Evolutionary conservation across 35 echinoderm and acorn worm genomes (phyloP).

Genomic region (Strongylocentrotus purpuratus): DNA sequence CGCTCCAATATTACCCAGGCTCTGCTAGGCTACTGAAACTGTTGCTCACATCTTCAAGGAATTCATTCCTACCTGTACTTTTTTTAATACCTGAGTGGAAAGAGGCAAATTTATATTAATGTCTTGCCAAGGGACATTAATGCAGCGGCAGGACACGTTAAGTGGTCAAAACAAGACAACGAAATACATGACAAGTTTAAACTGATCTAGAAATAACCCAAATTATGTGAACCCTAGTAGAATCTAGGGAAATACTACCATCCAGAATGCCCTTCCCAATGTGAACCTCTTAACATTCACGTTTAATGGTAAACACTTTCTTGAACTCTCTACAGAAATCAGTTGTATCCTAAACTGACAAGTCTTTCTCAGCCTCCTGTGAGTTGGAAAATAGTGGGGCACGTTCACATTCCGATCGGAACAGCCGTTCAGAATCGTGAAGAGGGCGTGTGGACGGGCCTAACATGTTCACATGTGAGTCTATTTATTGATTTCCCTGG

Average conservation of each 20-base stretch:
- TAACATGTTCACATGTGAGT: slow-evolving; percentile 11
- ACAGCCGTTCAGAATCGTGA: not conserved
- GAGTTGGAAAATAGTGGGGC: not conserved
- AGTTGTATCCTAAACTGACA: not conserved
- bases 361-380: not conserved
- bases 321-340: not conserved
- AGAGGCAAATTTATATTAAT: no score
- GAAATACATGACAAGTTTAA: no score
- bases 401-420: not conserved
- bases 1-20: no score
- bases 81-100: no score
- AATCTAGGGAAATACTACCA: not conserved
- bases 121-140: no score
- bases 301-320: not conserved
- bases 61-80: no score
- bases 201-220: no score
- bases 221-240: no score
- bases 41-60: no score
- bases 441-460: not conserved
- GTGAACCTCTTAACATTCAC: not conserved
- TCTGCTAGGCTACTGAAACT: no score
- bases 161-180: no score
- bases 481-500: slow-evolving; percentile 48
- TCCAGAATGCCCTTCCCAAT: not conserved
- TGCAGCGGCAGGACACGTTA: no score